Conservation (phyloP, 2,888 invertebrate genomes). For the Chrysolina oricalcia region DNA sequence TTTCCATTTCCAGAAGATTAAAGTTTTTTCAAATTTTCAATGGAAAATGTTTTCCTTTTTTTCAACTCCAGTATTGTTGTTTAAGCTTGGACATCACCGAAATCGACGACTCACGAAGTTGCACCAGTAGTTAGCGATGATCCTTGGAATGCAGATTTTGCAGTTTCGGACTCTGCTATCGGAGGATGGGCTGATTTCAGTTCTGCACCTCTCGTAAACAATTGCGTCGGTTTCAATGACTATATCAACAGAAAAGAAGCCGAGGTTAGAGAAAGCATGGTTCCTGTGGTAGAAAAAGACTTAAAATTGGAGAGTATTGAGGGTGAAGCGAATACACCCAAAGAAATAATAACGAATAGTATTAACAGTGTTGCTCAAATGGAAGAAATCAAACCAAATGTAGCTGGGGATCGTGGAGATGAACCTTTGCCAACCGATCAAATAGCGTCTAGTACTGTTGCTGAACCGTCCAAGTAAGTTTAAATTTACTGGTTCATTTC, state of each 20-base stretch:
- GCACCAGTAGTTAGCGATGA: constrained; percentile 56
- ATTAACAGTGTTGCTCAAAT: constrained; percentile 51
- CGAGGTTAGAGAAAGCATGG: constrained; percentile 10
- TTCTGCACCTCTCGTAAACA: constrained; percentile 63
- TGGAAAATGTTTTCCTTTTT: background rate
- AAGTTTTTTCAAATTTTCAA: too few relatives aligned
- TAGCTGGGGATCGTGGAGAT: constrained; percentile 52
- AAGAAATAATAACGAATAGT: constrained; percentile 47
- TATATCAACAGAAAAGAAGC: constrained; percentile 29
- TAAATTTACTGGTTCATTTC: background rate
- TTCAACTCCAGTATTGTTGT: background rate
- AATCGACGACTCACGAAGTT: constrained; percentile 43
- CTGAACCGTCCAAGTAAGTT: constrained; percentile 63
- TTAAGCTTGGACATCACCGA: constrained; percentile 68
- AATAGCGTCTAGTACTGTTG: constrained; percentile 42
- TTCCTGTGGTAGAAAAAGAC: constrained; percentile 54
- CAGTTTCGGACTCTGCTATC: constrained; percentile 44
- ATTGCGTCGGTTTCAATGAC: constrained; percentile 53
- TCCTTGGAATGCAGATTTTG: constrained; percentile 62
- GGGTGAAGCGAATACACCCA: constrained; percentile 37
- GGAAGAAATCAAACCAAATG: constrained; percentile 29
- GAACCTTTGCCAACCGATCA: constrained; percentile 34
- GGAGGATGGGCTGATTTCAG: constrained; percentile 72
- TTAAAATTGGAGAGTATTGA: constrained; percentile 60
- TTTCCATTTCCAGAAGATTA: too few relatives aligned